Conservation (phyloP, 1,140 invertebrate genomes). For the Copidosoma floridanum region DNA sequence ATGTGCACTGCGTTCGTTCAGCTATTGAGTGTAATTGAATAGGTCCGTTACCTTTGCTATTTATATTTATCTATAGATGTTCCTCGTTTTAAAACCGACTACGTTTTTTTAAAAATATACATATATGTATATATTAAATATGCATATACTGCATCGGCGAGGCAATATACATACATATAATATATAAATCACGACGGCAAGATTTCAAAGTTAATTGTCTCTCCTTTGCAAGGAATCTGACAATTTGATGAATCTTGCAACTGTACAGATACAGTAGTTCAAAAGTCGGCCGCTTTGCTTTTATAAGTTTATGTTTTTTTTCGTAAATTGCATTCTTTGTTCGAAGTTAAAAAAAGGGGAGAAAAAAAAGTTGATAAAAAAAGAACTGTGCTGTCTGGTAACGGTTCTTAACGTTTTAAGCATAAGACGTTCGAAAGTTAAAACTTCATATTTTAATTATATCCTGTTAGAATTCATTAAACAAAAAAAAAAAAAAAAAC, state of each 20-base stretch:
- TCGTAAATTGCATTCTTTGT: too few species aligned
- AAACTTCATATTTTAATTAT: constrained; percentile 22
- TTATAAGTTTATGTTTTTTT: constrained; percentile 9
- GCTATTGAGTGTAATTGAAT: constrained; percentile 29
- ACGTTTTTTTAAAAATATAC: too few species aligned
- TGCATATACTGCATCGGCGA: too few species aligned
- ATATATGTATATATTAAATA: too few species aligned
- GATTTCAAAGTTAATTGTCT: background rate
- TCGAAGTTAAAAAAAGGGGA: too few species aligned
- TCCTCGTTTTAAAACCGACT: constrained; percentile 45
- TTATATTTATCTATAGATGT: constrained; percentile 50
- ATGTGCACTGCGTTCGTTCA: constrained; percentile 45
- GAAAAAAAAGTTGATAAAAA: background rate
- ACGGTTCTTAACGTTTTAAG: constrained; percentile 1
- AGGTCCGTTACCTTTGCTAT: constrained; percentile 43
- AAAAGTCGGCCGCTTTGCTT: background rate
- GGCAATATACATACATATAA: too few species aligned
- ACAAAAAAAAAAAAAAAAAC: background rate
- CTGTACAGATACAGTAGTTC: constrained; percentile 12
- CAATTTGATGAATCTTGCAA: background rate
- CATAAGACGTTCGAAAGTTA: constrained; percentile 11
- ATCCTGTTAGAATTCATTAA: constrained; percentile 1
- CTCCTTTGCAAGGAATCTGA: constrained; percentile 8
- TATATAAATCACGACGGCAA: background rate
- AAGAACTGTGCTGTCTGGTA: background rate